Percentiles rank a stretch among this genome's conserved stretches.
Conservation (phyloP, 1,140 invertebrate genomes). For the Stenopsyche tienmushanensis region DNA sequence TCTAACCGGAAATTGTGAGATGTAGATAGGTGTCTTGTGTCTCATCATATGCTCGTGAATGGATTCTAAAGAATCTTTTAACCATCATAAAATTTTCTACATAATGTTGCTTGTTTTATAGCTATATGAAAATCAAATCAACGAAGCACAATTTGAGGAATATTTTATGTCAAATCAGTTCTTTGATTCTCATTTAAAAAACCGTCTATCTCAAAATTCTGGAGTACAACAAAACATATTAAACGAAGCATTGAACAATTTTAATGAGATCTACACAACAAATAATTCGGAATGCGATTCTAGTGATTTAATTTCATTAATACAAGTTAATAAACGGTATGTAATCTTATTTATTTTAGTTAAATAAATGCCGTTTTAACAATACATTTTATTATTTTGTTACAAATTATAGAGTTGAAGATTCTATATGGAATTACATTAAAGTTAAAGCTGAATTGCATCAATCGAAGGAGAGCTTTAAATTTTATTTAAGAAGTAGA, state of each 20-base stretch:
- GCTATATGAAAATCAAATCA: neutral
- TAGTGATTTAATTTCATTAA: neutral
- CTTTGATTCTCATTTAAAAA: neutral
- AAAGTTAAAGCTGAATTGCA: slow-evolving; percentile 4
- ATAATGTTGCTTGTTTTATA: neutral
- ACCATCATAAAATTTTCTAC: no score
- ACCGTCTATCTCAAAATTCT: neutral
- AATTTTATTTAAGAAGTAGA: slow-evolving; percentile 12
- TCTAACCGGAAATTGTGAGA: no score
- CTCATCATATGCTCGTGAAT: no score
- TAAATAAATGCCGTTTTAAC: no score
- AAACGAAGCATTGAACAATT: neutral
- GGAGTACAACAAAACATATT: neutral
- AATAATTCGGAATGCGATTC: neutral
- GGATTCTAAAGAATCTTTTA: no score
- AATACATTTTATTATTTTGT: neutral
- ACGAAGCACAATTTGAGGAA: slow-evolving; percentile 7
- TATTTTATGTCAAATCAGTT: neutral
- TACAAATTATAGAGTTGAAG: slow-evolving; percentile 2
- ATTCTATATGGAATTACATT: slow-evolving; percentile 3
- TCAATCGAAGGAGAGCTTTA: neutral
- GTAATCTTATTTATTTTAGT: neutral
- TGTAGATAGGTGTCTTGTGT: no score
- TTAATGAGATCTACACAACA: neutral
- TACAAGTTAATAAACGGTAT: neutral